Percentiles rank a stretch among this genome's conserved stretches.
phyloP scores from a whole-genome alignment of 2,888 invertebrate genomes.

The Oscheius myriophilus region DNA sequence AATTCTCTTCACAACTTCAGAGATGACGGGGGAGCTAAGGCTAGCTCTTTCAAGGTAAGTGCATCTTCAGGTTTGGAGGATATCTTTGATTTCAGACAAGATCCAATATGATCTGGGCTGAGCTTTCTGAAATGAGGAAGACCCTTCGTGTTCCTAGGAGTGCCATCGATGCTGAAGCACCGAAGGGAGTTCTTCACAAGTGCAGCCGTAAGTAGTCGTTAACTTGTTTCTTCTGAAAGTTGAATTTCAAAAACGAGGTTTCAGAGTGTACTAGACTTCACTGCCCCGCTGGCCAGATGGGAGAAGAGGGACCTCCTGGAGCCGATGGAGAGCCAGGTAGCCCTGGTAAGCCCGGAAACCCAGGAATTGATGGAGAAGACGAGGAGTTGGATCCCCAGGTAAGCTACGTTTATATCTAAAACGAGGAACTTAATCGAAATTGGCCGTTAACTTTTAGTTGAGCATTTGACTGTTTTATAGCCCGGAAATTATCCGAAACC shows the following conservation, averaged over 20 bases:
- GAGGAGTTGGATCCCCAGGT: constrained; percentile 49
- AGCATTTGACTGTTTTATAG: too few relatives aligned
- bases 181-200: constrained; percentile 49
- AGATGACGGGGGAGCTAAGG: constrained; percentile 6
- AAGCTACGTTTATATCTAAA: too few relatives aligned
- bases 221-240: too few relatives aligned
- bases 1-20: not conserved
- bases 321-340: constrained; percentile 59
- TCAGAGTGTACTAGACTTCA: constrained; percentile 59
- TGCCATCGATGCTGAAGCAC: constrained; percentile 27
- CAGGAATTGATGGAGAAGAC: constrained; percentile 51
- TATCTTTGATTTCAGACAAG: constrained; percentile 40
- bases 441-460: too few relatives aligned
- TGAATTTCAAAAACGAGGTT: too few relatives aligned
- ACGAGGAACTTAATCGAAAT: too few relatives aligned
- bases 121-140: constrained; percentile 41
- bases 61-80: not conserved
- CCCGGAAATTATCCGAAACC: too few relatives aligned
- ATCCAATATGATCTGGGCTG: constrained; percentile 48
- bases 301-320: constrained; percentile 56
- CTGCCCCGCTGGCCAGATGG: constrained; percentile 58
- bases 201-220: constrained; percentile 46
- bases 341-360: constrained; percentile 54
- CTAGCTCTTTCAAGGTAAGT: constrained; percentile 9
- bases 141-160: constrained; percentile 45